These are phyloP conservation scores for Dolichopus griseipennis DNA, from an alignment of 2,888 invertebrate genomes.

Conservation along the genomic window DNA sequence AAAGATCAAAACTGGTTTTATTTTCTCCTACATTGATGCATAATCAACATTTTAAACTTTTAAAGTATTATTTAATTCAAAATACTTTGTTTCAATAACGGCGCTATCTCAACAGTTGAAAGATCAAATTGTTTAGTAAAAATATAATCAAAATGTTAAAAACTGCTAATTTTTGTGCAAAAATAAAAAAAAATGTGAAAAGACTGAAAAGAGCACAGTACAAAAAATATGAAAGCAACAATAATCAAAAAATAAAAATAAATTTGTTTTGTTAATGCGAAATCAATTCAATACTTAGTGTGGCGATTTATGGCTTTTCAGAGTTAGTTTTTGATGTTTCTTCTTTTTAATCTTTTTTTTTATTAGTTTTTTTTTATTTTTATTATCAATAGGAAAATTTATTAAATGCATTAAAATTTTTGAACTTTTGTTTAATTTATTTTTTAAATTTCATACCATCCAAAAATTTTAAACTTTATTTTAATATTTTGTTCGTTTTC, in stretches of 20 bases:
- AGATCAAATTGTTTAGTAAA: background rate
- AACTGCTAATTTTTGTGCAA: conserved; percentile 1
- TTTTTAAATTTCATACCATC: too few relatives aligned
- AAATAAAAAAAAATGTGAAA: background rate
- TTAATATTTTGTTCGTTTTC: too few relatives aligned
- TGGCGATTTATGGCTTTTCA: too few relatives aligned
- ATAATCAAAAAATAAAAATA: too few relatives aligned
- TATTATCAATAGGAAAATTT: too few relatives aligned
- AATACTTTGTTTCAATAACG: background rate
- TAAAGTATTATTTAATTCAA: background rate
- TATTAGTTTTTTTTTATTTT: too few relatives aligned
- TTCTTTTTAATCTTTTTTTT: too few relatives aligned
- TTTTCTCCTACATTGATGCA: background rate
- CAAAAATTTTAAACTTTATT: too few relatives aligned
- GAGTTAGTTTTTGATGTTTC: too few relatives aligned
- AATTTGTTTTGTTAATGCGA: background rate
- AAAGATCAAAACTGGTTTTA: background rate
- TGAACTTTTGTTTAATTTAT: too few relatives aligned
- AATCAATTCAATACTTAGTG: background rate
- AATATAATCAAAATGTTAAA: background rate
- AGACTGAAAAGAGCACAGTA: background rate
- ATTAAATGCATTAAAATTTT: too few relatives aligned
- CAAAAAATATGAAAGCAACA: background rate
- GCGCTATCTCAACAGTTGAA: background rate
- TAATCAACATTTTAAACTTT: too few relatives aligned